phyloP scores from a whole-genome alignment of 2,888 invertebrate species.

The Tigriopus californicus region DNA sequence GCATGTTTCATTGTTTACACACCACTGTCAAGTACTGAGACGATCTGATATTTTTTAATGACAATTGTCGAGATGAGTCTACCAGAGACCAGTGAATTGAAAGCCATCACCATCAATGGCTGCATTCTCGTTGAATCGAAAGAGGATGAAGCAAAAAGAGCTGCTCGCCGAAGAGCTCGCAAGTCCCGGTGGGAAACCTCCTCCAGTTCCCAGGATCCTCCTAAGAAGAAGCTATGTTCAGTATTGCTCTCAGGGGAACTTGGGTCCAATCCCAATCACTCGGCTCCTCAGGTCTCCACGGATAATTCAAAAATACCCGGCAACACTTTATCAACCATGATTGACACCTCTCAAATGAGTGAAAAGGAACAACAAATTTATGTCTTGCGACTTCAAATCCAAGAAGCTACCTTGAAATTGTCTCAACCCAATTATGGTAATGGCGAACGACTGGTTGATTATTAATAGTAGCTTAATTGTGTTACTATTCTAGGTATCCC shows the following conservation, averaged over 20 bases:
- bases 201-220: background rate
- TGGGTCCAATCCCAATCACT: background rate
- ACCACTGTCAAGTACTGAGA: too few relatives aligned
- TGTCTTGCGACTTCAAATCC: constrained; percentile 4
- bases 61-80: too few relatives aligned
- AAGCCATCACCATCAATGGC: constrained; percentile 9
- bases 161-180: background rate
- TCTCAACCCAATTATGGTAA: background rate
- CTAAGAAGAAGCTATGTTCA: background rate
- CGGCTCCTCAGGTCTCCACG: background rate
- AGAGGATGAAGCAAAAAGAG: background rate
- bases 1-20: too few relatives aligned
- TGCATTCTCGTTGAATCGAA: constrained; percentile 2
- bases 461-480: background rate
- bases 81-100: background rate
- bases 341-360: background rate
- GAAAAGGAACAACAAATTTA: constrained; percentile 3
- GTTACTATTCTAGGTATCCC: constrained; percentile 3
- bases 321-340: background rate
- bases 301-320: background rate
- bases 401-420: background rate
- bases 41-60: too few relatives aligned
- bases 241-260: too few relatives aligned
- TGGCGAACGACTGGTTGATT: too few relatives aligned
- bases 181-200: constrained; percentile 8